These are phyloP conservation scores for Hyperoplus immaculatus DNA, from an alignment of 2,797 vertebrate genomes.

Conservation along the genomic window DNA sequence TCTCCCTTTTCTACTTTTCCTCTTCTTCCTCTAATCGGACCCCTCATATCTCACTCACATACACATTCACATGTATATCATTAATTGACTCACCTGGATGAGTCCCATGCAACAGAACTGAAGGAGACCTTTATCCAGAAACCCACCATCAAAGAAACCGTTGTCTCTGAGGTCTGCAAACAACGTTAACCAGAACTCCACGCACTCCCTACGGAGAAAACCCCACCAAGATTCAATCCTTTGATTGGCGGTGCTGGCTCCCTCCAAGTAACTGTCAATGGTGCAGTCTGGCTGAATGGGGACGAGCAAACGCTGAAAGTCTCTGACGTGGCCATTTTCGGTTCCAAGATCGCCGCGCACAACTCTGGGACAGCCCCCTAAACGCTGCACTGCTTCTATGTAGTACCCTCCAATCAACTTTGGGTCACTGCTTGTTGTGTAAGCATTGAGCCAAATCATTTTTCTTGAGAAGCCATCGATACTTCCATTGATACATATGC, in stretches of 20 bases:
- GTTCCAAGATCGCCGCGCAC: constrained; percentile 45
- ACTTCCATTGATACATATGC: constrained; percentile 28
- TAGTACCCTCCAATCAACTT: constrained; percentile 43
- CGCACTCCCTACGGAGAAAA: constrained; percentile 28
- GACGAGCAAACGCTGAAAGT: constrained; percentile 17
- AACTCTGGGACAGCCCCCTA: constrained; percentile 36
- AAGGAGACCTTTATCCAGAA: constrained; percentile 46
- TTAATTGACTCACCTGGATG: constrained; percentile 39
- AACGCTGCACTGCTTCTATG: constrained; percentile 33
- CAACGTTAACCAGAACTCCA: constrained; percentile 42
- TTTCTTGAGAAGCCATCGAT: constrained; percentile 31
- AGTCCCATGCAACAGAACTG: constrained; percentile 53
- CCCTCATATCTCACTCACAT: background rate
- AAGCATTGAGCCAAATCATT: constrained; percentile 39
- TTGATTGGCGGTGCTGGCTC: constrained; percentile 44
- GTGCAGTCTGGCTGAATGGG: background rate
- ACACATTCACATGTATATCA: background rate
- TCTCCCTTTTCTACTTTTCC: no score
- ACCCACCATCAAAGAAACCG: constrained; percentile 29
- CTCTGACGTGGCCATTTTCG: constrained; percentile 36
- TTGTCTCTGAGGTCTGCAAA: constrained; percentile 44
- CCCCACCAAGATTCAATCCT: constrained; percentile 39
- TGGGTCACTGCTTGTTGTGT: constrained; percentile 44
- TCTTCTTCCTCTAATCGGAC: no score
- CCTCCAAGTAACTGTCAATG: constrained; percentile 37